Percentiles rank a stretch among this genome's conserved stretches.
phyloP scores from a whole-genome alignment of 1,140 invertebrate genomes.

The Camponotus pennsylvanicus region DNA sequence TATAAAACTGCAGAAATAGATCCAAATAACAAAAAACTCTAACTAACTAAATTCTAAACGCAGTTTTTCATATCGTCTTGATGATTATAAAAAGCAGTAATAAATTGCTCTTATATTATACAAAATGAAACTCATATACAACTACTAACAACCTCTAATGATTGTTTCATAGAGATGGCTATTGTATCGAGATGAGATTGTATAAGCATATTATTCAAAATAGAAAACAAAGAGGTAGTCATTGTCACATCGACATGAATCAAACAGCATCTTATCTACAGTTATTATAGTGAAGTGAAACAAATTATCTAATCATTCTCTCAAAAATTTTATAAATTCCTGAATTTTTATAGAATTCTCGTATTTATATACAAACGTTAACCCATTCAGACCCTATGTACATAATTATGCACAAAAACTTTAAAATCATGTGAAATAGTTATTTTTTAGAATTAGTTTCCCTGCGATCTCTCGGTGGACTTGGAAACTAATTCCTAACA shows the following conservation, averaged over 20 bases:
- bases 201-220: constrained; percentile 86
- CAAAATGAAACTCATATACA: constrained; percentile 59
- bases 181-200: constrained; percentile 86
- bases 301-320: constrained; percentile 93
- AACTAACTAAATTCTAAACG: constrained; percentile 88
- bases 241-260: constrained; percentile 88
- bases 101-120: constrained; percentile 90
- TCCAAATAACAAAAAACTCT: constrained; percentile 94
- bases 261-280: constrained; percentile 93
- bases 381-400: no score
- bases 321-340: constrained; percentile 94
- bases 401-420: no score
- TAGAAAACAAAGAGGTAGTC: constrained; percentile 74
- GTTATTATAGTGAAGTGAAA: constrained; percentile 92
- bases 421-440: no score
- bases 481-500: no score
- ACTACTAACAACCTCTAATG: constrained; percentile 85
- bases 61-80: constrained; percentile 98
- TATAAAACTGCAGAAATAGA: constrained; percentile 95
- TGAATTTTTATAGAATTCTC: constrained; percentile 97
- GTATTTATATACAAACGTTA: constrained; percentile 96
- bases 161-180: constrained; percentile 86
- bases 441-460: no score
- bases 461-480: no score
- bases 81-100: constrained; percentile 97